Evolutionary conservation across 2,113 vertebrate species (phyloP).

Genomic region (Hemiscyllium ocellatum): DNA sequence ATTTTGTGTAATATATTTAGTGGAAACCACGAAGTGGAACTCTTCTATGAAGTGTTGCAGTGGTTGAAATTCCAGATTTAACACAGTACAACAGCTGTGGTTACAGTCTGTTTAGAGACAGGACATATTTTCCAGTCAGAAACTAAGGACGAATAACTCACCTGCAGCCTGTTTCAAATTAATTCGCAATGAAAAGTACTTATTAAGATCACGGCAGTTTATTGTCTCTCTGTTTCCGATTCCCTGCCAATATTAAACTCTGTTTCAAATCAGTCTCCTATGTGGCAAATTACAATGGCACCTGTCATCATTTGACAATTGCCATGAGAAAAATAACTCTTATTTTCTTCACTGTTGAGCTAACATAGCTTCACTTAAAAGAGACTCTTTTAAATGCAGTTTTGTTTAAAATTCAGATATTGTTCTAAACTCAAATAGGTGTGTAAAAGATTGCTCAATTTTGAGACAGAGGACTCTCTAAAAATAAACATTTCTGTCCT

Average conservation of each 20-base stretch:
- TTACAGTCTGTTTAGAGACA: not conserved
- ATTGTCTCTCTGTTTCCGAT: slow-evolving; percentile 15
- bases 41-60: not conserved
- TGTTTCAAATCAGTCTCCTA: slow-evolving; percentile 3
- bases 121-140: not conserved
- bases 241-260: not conserved
- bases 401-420: not conserved
- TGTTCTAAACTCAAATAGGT: not conserved
- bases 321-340: not conserved
- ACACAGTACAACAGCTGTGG: not conserved
- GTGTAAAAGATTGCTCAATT: not conserved
- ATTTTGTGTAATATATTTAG: not conserved
- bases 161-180: slow-evolving; percentile 15
- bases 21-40: not conserved
- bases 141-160: not conserved
- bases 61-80: not conserved
- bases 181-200: slow-evolving; percentile 28
- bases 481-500: not conserved
- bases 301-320: not conserved
- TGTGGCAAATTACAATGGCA: slow-evolving; percentile 33
- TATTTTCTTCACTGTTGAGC: not conserved
- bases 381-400: not conserved
- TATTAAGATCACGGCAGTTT: slow-evolving; percentile 15
- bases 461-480: not conserved
- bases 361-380: not conserved